Base-by-base conservation (phyloP, 2,113 vertebrate species). In the Poecilia latipinna region DNA sequence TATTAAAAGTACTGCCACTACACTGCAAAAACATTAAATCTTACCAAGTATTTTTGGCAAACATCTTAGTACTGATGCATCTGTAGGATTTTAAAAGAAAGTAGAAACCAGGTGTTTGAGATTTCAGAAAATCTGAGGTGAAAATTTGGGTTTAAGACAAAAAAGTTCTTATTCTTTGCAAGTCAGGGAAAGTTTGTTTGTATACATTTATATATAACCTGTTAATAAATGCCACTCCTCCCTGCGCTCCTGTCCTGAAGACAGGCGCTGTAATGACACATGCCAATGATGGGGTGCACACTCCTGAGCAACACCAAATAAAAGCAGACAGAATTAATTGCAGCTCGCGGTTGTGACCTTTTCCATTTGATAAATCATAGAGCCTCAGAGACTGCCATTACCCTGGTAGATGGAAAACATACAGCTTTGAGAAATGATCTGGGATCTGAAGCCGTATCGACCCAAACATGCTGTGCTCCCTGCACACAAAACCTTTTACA, bases 281-380 rank as follows among this genome's bases (percentile, higher is more conserved):
- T 85, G 90, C 79, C 86, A 81, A 72, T 88, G 91, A 89, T 91
- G 86, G 84, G 91, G 80, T 65, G 31, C 81, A 80, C 67, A 78
- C 83, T 82, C 71, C 77, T 28, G 72, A 89, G 79, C 75, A 82
- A 66, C 73, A 75, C 75, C 82, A 89, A 93, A 93, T 91, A 91
- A 91, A 91, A 91, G 84, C 89, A 89, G 85, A 86, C 90, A 86
- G 78, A 90, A 94, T 93, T 93, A 93, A 94, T 93, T 92, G 89
- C 85, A 80, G 82, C 72, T 78, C 62, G 86, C 80, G 39, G 37
- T 70, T 65, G 66, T 92, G 93, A 93, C 93, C 92, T 94, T 93
- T 93, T 86, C 78, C 70, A 78, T 89, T 93, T 93, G 85, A 94
- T 94, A 93, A 93, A 92, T 91, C 91, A 91, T 90, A 85, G 77